Base-by-base conservation (phyloP, 2,888 invertebrate genomes). In the Drosophila kanekoi region DNA sequence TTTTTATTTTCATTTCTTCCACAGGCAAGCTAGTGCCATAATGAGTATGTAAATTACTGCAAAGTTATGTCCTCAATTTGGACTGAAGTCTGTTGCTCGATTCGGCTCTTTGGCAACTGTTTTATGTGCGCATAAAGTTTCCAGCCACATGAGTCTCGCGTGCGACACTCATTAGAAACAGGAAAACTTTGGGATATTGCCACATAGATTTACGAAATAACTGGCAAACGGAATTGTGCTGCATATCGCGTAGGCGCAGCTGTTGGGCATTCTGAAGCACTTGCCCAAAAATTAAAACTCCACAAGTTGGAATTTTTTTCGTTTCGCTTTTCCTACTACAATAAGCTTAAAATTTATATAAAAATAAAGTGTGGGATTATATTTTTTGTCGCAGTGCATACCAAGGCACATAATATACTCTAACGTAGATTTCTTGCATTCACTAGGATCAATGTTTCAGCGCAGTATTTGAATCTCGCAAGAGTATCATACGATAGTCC, bases 11-110 rank as follows among this genome's bases (percentile, higher is more conserved):
- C 41, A 52, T 61, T 61, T 64, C 8, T 6, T 23, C 18, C 18
- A 57, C 57, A 49, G 28, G 66, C 67, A 79, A 87, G 59, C 84
- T 73, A 56, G 61, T 60, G 68, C 57, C 64, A 67, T 75, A 83
- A 83, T 89, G 87, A 89, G 89, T 81, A 89, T 87, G 89, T 83
- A 83, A 83, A 83, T 89, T 83, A 63, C 78, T 58, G 78, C 20
- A 72, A 89, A 89, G 83, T 89, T 83, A 83, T 81, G 85, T 63
- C 71, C 84, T 72, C 80, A 88, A 76, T 80, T 82, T 65, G 72
- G 23, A 62, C 56, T 41, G 68, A 10, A 37, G 35, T 48, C 66
- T 59, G 54, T 43, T 64, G 57, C 60, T 70, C 48, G 20, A 37
- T 33, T 43, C 41, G 47, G 38, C 44, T 59, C 41, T 53, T 66